These are phyloP conservation scores for Heliconius himera DNA, from an alignment of 1,140 invertebrate genomes.

Conservation along the genomic window DNA sequence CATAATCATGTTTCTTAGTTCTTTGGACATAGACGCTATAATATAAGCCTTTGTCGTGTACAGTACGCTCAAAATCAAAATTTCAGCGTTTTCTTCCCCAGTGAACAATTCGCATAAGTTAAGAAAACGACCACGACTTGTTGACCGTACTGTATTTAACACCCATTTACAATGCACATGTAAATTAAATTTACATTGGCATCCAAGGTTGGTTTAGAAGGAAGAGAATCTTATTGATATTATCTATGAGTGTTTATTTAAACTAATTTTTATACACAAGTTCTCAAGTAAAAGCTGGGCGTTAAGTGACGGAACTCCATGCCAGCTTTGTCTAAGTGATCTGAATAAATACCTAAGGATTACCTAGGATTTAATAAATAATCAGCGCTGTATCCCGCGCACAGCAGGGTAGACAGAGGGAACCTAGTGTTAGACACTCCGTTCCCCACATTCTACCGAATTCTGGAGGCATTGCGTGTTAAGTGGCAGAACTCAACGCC, in stretches of 20 bases:
- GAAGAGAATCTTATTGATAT: not conserved
- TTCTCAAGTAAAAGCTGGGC: not conserved
- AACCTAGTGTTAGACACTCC: no score
- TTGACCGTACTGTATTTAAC: not conserved
- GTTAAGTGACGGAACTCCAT: not conserved
- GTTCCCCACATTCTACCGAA: no score
- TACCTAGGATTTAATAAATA: no score
- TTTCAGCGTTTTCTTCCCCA: no score
- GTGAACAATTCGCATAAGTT: no score
- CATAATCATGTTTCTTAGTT: not conserved
- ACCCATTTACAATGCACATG: slow-evolving; percentile 2
- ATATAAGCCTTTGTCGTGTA: not conserved
- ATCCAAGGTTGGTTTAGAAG: slow-evolving; percentile 5
- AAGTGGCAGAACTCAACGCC: no score
- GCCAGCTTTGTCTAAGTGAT: not conserved
- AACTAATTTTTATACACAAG: not conserved
- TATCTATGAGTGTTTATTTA: not conserved
- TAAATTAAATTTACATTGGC: slow-evolving; percentile 23
- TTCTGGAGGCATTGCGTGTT: no score
- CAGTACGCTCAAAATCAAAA: no score
- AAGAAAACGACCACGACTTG: no score
- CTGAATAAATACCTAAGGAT: no score
- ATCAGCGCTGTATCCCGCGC: no score
- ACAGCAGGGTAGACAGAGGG: no score
- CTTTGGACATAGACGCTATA: not conserved